phyloP scores from a whole-genome alignment of 2,797 vertebrate genomes.

The Glossophaga mutica region DNA sequence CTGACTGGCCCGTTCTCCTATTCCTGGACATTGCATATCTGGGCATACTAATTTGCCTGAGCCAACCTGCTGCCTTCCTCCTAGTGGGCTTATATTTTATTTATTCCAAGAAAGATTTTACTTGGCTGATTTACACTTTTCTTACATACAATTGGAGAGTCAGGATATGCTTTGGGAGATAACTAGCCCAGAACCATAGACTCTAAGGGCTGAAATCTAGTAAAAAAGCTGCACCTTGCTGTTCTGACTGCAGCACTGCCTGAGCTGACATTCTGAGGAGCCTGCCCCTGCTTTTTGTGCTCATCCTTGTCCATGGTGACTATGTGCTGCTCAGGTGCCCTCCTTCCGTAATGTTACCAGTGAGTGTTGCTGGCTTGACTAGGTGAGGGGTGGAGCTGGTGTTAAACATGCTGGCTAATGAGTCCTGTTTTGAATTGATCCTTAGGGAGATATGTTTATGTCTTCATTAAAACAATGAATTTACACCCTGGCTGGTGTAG shows the following conservation, averaged over 20 bases:
- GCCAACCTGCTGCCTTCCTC: not conserved
- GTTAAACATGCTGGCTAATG: not conserved
- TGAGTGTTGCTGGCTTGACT: not conserved
- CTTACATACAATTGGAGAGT: not conserved
- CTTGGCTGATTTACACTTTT: not conserved
- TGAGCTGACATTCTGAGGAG: not conserved
- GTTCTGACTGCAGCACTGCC: too few species aligned
- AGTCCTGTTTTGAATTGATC: not conserved
- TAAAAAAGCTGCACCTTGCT: not conserved
- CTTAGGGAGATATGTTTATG: not conserved
- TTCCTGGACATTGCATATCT: not conserved
- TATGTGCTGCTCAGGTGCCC: not conserved
- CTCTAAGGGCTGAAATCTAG: not conserved
- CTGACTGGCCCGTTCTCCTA: not conserved
- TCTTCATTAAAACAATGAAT: constrained; percentile 43
- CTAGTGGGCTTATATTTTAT: constrained; percentile 9
- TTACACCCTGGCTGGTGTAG: not conserved
- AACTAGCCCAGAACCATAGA: not conserved
- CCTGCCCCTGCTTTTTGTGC: not conserved
- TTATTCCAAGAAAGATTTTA: not conserved
- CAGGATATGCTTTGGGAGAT: not conserved
- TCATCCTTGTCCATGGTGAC: not conserved
- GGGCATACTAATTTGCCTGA: not conserved
- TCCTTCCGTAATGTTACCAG: not conserved
- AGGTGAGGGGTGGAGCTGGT: not conserved